phyloP scores from a whole-genome alignment of 2,888 invertebrate species.

The Brenthis ino region DNA sequence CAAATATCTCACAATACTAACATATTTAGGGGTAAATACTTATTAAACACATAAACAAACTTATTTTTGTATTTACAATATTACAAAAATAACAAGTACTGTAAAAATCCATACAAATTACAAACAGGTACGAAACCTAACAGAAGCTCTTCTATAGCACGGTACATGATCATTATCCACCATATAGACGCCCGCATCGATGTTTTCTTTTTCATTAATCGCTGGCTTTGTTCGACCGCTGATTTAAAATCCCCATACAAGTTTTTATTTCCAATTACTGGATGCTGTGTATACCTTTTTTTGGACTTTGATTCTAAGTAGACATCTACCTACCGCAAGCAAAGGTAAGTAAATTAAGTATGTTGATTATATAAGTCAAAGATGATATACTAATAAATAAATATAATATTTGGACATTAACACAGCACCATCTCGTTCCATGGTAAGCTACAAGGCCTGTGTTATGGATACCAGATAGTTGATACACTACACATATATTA shows the following conservation, averaged over 20 bases:
- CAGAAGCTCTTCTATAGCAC: slow-evolving; percentile 1
- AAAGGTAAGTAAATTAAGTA: neutral
- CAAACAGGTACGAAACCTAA: too few species aligned
- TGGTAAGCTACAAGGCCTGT: too few species aligned
- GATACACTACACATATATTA: too few species aligned
- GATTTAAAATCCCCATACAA: slow-evolving; percentile 31
- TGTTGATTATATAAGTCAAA: neutral
- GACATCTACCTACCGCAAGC: slow-evolving; percentile 4
- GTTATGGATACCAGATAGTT: too few species aligned
- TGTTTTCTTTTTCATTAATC: slow-evolving; percentile 37
- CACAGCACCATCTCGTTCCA: too few species aligned
- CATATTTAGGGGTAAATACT: too few species aligned
- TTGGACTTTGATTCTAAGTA: slow-evolving; percentile 9
- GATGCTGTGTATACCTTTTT: slow-evolving; percentile 19
- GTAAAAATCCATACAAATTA: too few species aligned
- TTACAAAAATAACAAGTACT: too few species aligned
- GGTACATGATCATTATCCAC: neutral
- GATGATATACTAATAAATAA: too few species aligned
- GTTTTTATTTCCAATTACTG: slow-evolving; percentile 34
- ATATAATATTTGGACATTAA: too few species aligned
- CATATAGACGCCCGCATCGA: slow-evolving; percentile 22
- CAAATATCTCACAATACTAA: too few species aligned
- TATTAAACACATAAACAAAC: neutral
- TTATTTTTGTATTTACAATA: too few species aligned
- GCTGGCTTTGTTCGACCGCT: slow-evolving; percentile 33